Conservation (phyloP, 2,113 vertebrate genomes). For the Ondatra zibethicus region DNA sequence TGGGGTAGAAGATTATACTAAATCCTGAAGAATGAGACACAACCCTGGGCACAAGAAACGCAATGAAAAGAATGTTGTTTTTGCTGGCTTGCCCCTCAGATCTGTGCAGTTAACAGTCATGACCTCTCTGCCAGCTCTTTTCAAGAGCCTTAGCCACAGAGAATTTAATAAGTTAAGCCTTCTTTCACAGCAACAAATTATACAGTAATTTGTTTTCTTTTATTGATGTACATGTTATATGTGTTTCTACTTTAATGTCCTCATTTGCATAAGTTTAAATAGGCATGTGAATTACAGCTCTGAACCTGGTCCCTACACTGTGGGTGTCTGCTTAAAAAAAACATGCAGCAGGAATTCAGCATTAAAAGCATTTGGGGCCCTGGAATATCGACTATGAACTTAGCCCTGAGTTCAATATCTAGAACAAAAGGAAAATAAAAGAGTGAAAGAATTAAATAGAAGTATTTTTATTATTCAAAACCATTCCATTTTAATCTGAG, state of each 20-base stretch:
- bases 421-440: neutral
- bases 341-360: constrained; percentile 77
- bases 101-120: neutral
- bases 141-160: constrained; percentile 59
- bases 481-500: constrained; percentile 64
- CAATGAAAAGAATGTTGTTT: neutral
- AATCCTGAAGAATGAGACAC: neutral
- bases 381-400: no score
- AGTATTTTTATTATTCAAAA: constrained; percentile 40
- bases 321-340: constrained; percentile 79
- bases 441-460: neutral
- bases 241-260: constrained; percentile 78
- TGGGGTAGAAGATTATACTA: neutral
- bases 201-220: constrained; percentile 82
- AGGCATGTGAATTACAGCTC: constrained; percentile 83
- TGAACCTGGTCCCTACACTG: constrained; percentile 79
- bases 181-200: constrained; percentile 81
- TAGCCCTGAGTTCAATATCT: neutral
- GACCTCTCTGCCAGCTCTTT: constrained; percentile 75
- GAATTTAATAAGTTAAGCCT: constrained; percentile 76
- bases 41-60: neutral
- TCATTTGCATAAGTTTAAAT: constrained; percentile 87
- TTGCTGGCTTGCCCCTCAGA: neutral
- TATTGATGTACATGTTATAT: constrained; percentile 76
- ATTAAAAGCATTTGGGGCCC: constrained; percentile 58